Evolutionary conservation across 2,797 vertebrate genomes (phyloP).

Genomic region (Microtus agrestis): DNA sequence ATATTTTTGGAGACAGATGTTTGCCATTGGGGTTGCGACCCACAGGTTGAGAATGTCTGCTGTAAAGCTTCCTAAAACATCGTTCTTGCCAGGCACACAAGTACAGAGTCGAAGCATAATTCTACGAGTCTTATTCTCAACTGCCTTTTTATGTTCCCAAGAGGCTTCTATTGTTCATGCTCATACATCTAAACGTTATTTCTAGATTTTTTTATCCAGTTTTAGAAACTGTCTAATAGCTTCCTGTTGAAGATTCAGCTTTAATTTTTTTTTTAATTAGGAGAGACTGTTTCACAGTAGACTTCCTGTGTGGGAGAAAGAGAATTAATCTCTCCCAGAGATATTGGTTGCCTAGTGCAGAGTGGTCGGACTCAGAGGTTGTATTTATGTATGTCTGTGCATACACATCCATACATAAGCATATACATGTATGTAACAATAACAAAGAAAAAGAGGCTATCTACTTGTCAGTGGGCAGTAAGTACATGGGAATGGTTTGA

Average conservation of each 20-base stretch:
- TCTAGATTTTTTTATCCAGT: constrained; percentile 13
- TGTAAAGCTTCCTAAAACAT: neutral
- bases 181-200: neutral
- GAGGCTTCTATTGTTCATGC: constrained; percentile 32
- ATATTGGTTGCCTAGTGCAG: neutral
- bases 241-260: neutral
- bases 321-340: neutral
- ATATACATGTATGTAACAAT: neutral
- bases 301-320: neutral
- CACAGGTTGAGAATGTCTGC: neutral
- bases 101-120: neutral
- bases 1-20: neutral
- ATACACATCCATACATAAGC: neutral
- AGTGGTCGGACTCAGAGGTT: neutral
- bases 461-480: neutral
- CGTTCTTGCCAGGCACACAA: neutral
- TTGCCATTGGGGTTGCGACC: neutral
- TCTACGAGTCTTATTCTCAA: neutral
- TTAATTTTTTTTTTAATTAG: neutral
- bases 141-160: neutral
- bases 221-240: neutral
- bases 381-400: neutral
- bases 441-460: neutral
- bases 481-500: neutral
- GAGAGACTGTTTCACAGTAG: neutral